Percentiles rank a stretch among this genome's conserved stretches.
phyloP scores from a whole-genome alignment of 2,888 invertebrate genomes.

The Apamea epomidion region DNA sequence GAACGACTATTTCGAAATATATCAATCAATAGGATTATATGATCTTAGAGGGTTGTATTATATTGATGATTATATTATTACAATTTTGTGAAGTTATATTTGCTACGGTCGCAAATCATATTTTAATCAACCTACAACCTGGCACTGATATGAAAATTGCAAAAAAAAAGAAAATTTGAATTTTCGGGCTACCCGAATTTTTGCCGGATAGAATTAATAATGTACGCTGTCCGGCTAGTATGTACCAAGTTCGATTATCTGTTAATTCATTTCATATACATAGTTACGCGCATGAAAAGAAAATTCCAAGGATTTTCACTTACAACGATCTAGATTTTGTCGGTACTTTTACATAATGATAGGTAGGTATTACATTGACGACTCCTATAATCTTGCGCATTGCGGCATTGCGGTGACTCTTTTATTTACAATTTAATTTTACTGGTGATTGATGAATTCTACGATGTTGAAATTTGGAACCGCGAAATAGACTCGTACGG shows the following conservation, averaged over 20 bases:
- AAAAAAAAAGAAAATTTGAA: too few species aligned
- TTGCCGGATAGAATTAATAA: neutral
- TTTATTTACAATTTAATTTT: neutral
- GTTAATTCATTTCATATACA: neutral
- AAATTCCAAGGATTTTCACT: neutral
- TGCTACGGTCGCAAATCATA: too few species aligned
- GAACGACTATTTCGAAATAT: too few species aligned
- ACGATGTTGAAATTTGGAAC: neutral
- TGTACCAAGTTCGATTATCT: neutral
- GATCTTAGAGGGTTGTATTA: too few species aligned
- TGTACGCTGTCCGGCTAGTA: neutral
- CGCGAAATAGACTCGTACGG: neutral
- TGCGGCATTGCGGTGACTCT: neutral
- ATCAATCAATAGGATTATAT: too few species aligned
- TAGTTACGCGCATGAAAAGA: too few species aligned
- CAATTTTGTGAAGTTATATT: too few species aligned
- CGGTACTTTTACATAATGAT: neutral
- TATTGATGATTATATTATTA: too few species aligned
- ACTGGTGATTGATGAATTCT: neutral
- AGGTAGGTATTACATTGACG: neutral
- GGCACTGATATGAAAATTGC: too few species aligned
- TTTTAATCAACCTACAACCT: too few species aligned
- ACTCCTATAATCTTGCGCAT: neutral
- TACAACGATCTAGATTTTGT: neutral
- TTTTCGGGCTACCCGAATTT: neutral